Evolutionary conservation across 2,888 invertebrate species (phyloP), one percentile per base, ranked within the genome.

Genomic region (Leistus spinibarbis): DNA sequence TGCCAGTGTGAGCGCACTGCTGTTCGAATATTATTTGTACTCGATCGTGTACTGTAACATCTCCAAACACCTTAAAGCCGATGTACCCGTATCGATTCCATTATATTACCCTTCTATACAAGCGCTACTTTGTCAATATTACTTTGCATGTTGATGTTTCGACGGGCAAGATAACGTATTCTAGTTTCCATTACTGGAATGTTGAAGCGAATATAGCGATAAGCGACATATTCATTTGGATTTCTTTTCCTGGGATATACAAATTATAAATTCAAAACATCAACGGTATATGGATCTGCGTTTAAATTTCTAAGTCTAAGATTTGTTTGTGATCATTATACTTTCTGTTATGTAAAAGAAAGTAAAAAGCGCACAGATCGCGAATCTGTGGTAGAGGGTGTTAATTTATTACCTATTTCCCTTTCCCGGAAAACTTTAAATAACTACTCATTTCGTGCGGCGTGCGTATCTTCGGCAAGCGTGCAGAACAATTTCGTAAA

Each of bases 381-480:
- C 54, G 20, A 67, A 67, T 22, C 13, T 5, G 23, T 22, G 56
- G 54, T 5, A 54, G 53, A 54, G 56, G n/a, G n/a, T n/a, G n/a
- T n/a, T n/a, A n/a, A n/a, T n/a, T n/a, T n/a, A n/a, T n/a, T n/a
- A n/a, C n/a, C n/a, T n/a, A n/a, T n/a, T 40, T 40, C 40, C 40
- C 40, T 40, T 40, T 40, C 40, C 40, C 40, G 40, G 40, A 2
- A 69, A 69, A 60, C 53, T 69, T 69, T 69, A 69, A 69, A 60
- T 62, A 69, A 69, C 69, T 69, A 69, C 69, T 69, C 69, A 69
- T 69, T 69, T 62, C 69, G 60, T 24, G 24, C n/a, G 40, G 69
- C 7, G 5, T 7, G 7, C 7, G 69, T 72, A 40, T 62, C 62
- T 20, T 40, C 16, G 40, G 40, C 40, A 40, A 40, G 40, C 40